Base-by-base conservation (phyloP, 2,888 invertebrate species). In the Andrena fulva region DNA sequence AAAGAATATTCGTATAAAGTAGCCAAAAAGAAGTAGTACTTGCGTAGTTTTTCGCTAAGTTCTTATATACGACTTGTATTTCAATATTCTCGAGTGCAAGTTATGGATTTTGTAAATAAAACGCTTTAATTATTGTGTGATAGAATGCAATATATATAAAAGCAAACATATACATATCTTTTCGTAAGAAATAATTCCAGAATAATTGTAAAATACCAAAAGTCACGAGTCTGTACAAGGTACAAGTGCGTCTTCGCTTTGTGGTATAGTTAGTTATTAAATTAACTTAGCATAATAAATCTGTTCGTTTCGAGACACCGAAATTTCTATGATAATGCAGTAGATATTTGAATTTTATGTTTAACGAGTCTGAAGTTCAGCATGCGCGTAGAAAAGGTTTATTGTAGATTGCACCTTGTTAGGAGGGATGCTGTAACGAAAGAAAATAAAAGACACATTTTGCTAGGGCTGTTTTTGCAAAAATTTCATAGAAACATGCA, bases 211-310 rank as follows among this genome's bases (percentile, higher is more conserved):
- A 20, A 68, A 20, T 75, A 69, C 64, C 66, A 60, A 62, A 62
- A 81, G 66, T 87, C 85, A 77, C 85, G 93, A 93, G 92, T 93
- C 93, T 93, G 90, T 92, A 90, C 85, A 92, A 92, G 93, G 92
- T 93, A 92, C 85, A 92, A 91, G 93, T 92, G 93, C 91, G 92
- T 91, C 87, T 82, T 71, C 31, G 62, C 63, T 79, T 48, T 78
- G 62, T 31, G 62, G 50, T 68, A 48, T 67, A 71, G 72, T 50
- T 42, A 69, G 12, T 66, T 60, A 52, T 27, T 54, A 3, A 69
- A 63, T 60, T 7, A 62, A 71, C 10, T 69, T 33, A 71, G 29
- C 63, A 48, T 75, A 31, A 62, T 50, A 31, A 42, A 50, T 52
- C 3, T 68, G 12, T 67, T 33, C 5, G 59, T 60, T 29, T 35